A percentile compares a stretch with the other conserved stretches of the same genome.
These are phyloP conservation scores for Takifugu flavidus DNA, from an alignment of 2,113 vertebrate genomes.

Conservation along the genomic window DNA sequence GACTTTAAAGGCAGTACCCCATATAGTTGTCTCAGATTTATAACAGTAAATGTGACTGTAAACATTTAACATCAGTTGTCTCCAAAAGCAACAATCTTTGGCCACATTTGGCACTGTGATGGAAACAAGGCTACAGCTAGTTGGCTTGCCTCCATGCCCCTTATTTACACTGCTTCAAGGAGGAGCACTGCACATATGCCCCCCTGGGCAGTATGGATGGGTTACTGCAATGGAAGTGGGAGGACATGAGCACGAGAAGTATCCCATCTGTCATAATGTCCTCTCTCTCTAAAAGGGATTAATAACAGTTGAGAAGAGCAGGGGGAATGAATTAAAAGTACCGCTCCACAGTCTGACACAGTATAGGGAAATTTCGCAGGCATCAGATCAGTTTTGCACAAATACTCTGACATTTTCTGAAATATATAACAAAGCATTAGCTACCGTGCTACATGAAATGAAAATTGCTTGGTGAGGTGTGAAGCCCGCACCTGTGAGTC, in stretches of 20 bases:
- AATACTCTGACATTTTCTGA: neutral
- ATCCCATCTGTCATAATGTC: constrained; percentile 68
- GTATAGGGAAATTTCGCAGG: neutral
- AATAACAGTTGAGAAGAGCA: constrained; percentile 35
- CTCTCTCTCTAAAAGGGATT: constrained; percentile 52
- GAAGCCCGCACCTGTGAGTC: constrained; percentile 17
- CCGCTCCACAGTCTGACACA: constrained; percentile 27
- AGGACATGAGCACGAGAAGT: constrained; percentile 47
- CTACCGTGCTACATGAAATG: neutral
- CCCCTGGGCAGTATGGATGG: constrained; percentile 65
- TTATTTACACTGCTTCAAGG: constrained; percentile 56
- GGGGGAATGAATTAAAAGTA: constrained; percentile 34
- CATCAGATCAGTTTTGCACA: neutral
- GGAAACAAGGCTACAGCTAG: constrained; percentile 28
- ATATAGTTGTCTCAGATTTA: too few relatives aligned
- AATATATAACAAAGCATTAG: neutral
- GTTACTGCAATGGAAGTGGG: constrained; percentile 53
- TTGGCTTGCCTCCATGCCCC: constrained; percentile 58
- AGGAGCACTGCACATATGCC: constrained; percentile 66
- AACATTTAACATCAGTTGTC: constrained; percentile 3
- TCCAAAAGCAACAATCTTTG: constrained; percentile 3
- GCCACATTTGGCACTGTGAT: constrained; percentile 9
- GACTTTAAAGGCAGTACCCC: too few relatives aligned
- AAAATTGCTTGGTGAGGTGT: constrained; percentile 18
- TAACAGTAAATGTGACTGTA: too few relatives aligned